phyloP scores from a whole-genome alignment of 2,888 invertebrate genomes.

The Eulithis prunata region DNA sequence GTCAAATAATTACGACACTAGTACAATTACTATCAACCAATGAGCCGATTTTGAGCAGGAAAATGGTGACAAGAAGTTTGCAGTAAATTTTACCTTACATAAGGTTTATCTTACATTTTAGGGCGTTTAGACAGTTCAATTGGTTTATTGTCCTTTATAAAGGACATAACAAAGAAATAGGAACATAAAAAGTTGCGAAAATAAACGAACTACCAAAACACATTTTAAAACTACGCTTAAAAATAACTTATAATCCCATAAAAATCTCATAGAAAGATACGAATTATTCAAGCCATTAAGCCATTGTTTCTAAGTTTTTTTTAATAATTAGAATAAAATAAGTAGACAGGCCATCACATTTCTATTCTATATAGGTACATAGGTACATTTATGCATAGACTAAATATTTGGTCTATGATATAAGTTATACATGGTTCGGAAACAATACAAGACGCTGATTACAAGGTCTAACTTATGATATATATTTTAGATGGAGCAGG shows the following conservation, averaged over 20 bases:
- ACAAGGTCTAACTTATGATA: no score
- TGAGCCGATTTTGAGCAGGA: slow-evolving; percentile 20
- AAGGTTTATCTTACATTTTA: not conserved
- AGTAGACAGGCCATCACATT: not conserved
- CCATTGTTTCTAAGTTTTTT: not conserved
- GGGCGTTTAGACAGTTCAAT: not conserved
- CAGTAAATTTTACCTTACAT: not conserved
- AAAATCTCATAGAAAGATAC: not conserved
- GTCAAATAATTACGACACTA: slow-evolving; percentile 19
- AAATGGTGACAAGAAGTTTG: not conserved
- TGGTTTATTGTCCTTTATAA: slow-evolving; percentile 18
- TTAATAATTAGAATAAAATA: not conserved
- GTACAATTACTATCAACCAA: not conserved
- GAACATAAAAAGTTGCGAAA: slow-evolving; percentile 6
- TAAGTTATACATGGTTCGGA: no score
- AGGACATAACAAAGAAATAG: slow-evolving; percentile 27
- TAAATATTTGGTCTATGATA: no score
- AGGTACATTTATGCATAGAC: no score
- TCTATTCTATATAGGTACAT: no score
- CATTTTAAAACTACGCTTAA: not conserved
- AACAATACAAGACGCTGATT: no score
- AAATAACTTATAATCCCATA: not conserved
- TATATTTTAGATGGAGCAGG: no score
- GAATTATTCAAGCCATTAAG: not conserved
- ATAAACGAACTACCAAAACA: not conserved